phyloP scores from a whole-genome alignment of 2,113 vertebrate species.

The Noturus placidus region DNA sequence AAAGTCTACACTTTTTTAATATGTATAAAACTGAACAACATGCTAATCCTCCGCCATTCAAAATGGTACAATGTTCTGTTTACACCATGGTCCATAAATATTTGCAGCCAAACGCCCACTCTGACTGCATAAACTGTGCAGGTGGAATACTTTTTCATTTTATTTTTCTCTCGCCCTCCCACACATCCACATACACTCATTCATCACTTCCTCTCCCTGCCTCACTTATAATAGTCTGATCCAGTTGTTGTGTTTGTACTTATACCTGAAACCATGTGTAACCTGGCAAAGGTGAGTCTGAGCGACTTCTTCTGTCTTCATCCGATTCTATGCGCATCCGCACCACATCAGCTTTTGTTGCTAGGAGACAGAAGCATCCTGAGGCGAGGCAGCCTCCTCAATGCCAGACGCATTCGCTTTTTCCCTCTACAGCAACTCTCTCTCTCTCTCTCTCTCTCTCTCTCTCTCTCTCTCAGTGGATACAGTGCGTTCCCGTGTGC shows the following conservation, averaged over 20 bases:
- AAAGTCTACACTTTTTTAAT: not conserved
- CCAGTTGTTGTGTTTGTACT: constrained; percentile 54
- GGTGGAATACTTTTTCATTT: not conserved
- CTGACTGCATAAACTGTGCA: not conserved
- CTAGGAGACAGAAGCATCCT: constrained; percentile 86
- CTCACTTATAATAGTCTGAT: constrained; percentile 39
- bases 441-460: constrained; percentile 45
- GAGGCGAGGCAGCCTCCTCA: constrained; percentile 69
- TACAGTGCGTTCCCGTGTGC: constrained; percentile 22
- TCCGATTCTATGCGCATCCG: constrained; percentile 76
- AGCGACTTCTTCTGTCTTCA: constrained; percentile 73
- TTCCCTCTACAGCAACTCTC: constrained; percentile 49
- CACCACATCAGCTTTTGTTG: constrained; percentile 80
- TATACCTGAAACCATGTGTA: constrained; percentile 63
- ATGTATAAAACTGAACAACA: not conserved
- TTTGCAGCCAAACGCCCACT: constrained; percentile 10
- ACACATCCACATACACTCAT: constrained; percentile 17
- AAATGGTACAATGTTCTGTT: not conserved
- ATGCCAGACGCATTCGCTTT: constrained; percentile 63
- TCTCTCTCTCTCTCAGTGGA: constrained; percentile 21
- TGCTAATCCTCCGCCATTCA: not conserved
- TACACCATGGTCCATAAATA: not conserved
- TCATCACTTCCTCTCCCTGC: constrained; percentile 16
- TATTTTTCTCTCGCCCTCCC: constrained; percentile 32
- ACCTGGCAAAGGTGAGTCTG: constrained; percentile 62